Percentiles rank a stretch among this genome's conserved stretches.
Conservation (phyloP, 2,113 vertebrate genomes). For the Sterrhoptilus dennistouni region DNA sequence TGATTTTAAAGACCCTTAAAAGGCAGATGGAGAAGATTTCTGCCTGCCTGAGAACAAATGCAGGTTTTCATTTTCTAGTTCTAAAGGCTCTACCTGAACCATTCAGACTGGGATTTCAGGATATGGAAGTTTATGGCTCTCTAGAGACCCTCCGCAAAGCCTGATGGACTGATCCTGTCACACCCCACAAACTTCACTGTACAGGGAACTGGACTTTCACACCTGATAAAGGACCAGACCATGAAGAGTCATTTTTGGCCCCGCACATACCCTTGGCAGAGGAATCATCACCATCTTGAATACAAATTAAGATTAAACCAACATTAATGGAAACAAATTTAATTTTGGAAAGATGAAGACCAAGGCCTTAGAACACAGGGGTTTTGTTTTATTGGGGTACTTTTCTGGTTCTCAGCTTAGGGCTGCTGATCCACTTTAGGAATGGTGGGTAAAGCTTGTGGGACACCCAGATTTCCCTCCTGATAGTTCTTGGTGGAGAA, state of each 20-base stretch:
- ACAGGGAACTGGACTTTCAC: background rate
- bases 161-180: background rate
- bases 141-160: background rate
- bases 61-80: background rate
- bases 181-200: background rate
- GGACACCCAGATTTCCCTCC: background rate
- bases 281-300: background rate
- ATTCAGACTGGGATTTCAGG: background rate
- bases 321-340: background rate
- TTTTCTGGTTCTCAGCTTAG: background rate
- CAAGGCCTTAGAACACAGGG: background rate
- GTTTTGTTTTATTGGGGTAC: background rate
- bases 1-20: background rate
- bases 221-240: background rate
- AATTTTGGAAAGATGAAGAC: background rate
- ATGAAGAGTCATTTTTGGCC: background rate
- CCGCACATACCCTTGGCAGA: background rate
- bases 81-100: background rate
- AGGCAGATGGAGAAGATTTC: background rate
- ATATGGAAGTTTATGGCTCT: background rate
- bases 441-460: background rate
- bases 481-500: background rate
- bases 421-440: accelerated
- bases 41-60: background rate
- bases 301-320: background rate